Evolutionary conservation across 92 coral and sea anemone genomes (phyloP).

Genomic region (Plumapathes pennacea): DNA sequence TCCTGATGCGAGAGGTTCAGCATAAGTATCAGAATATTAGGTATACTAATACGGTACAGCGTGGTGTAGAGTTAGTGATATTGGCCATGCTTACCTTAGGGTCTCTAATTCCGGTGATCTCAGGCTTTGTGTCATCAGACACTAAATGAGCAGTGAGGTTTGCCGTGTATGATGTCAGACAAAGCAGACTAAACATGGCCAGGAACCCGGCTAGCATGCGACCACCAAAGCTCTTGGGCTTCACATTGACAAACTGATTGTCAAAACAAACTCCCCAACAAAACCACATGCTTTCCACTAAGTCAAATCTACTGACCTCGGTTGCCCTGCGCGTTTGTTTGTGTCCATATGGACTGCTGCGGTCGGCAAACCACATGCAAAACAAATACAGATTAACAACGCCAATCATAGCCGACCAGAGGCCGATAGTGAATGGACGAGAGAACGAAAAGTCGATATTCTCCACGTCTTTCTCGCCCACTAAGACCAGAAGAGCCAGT

Average conservation of each 20-base stretch:
- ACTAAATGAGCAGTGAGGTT: slow-evolving; percentile 83
- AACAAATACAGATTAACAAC: slow-evolving; percentile 66
- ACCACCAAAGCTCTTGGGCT: slow-evolving; percentile 73
- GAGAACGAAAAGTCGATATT: slow-evolving; percentile 72
- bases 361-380: slow-evolving; percentile 63
- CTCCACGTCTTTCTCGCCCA: slow-evolving; percentile 76
- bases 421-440: slow-evolving; percentile 64
- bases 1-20: too few species aligned
- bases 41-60: too few species aligned
- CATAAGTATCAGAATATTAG: too few species aligned
- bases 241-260: slow-evolving; percentile 71
- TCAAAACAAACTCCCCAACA: slow-evolving; percentile 93
- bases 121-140: slow-evolving; percentile 84
- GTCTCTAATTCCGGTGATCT: slow-evolving; percentile 77
- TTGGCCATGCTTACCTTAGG: slow-evolving; percentile 76
- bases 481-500: slow-evolving; percentile 74
- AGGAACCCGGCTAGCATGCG: slow-evolving; percentile 76
- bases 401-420: slow-evolving; percentile 76
- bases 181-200: slow-evolving; percentile 75
- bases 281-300: slow-evolving; percentile 86
- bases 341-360: slow-evolving; percentile 73
- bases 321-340: slow-evolving; percentile 26
- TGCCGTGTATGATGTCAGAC: slow-evolving; percentile 87
- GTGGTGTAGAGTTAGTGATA: too few species aligned
- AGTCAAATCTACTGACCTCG: slow-evolving; percentile 38